These are phyloP conservation scores for Megaleporinus macrocephalus DNA, from an alignment of 2,113 vertebrate genomes.

Conservation along the genomic window DNA sequence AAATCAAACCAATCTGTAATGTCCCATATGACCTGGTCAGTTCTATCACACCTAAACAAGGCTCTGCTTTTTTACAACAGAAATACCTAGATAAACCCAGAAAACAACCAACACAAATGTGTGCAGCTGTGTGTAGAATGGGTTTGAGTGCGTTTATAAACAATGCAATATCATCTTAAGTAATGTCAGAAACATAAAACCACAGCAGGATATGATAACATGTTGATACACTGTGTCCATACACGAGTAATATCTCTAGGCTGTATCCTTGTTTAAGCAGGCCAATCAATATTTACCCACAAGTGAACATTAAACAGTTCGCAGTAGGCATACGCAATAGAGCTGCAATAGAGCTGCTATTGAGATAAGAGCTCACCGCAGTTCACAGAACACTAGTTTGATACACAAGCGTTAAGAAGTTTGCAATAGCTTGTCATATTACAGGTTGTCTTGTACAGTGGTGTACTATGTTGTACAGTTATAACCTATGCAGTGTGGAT, in stretches of 20 bases:
- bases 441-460: too few relatives aligned
- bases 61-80: too few relatives aligned
- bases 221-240: conserved; percentile 6
- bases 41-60: too few relatives aligned
- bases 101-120: too few relatives aligned
- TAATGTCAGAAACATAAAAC: neutral
- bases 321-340: neutral
- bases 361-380: conserved; percentile 6
- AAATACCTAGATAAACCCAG: too few relatives aligned
- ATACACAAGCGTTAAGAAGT: neutral
- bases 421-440: too few relatives aligned
- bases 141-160: neutral
- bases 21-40: too few relatives aligned
- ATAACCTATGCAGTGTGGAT: neutral
- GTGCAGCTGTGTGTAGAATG: too few relatives aligned
- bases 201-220: neutral
- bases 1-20: too few relatives aligned
- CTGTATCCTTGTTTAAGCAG: conserved; percentile 30
- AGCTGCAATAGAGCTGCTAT: neutral
- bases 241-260: conserved; percentile 21
- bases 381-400: neutral
- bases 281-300: conserved; percentile 49
- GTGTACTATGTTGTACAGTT: neutral
- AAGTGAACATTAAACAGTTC: conserved; percentile 43
- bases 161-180: neutral